Evolutionary conservation across 1,140 invertebrate species (phyloP), one percentile per base, ranked within the genome.

Genomic region (Hermetia illucens): DNA sequence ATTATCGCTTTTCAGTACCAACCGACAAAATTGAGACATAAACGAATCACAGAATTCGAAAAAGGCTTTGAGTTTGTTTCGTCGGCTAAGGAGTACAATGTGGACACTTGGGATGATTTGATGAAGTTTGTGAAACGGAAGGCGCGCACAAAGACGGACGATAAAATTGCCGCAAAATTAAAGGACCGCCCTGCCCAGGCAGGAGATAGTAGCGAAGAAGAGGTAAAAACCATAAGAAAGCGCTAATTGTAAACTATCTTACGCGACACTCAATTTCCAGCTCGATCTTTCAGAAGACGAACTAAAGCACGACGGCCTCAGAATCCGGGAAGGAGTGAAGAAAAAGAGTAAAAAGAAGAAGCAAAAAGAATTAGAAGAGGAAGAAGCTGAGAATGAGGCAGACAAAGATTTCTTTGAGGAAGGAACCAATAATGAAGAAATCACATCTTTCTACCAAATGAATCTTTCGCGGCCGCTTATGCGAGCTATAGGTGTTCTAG

Each of bases 381-480:
- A 65, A 4, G 54, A 58, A 13, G 58, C 70, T 36, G 61, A 66
- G 18, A 72, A 73, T 36, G 64, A 70, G 40, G 69, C 71, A 41
- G 68, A 72, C 44, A 67, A 73, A 34, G 68, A 79, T 40, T 82
- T 76, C 48, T 81, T 89, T 62, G 82, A 88, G 48, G 82, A 88
- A 39, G 64, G 69, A 9, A 52, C 56, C 27, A 41, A 41, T 6
- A 79, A 75, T 50, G 77, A 86, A 51, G 68, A 75, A 32, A 72
- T 75, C 36, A 64, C 76, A 1, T 78, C 79, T 1, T 95, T 95
- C 64, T 81, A 89, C 58, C 81, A 92, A 64, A 91, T 94, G 86
- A 91, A 93, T 59, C 64, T 94, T 16, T 93, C 89, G 0, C 61
- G 89, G 38, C 89, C 90, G 12, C 60, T 95, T 3, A 66, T 93